phyloP scores from a whole-genome alignment of 2,797 vertebrate genomes.

The Atherinosoma microstoma region DNA sequence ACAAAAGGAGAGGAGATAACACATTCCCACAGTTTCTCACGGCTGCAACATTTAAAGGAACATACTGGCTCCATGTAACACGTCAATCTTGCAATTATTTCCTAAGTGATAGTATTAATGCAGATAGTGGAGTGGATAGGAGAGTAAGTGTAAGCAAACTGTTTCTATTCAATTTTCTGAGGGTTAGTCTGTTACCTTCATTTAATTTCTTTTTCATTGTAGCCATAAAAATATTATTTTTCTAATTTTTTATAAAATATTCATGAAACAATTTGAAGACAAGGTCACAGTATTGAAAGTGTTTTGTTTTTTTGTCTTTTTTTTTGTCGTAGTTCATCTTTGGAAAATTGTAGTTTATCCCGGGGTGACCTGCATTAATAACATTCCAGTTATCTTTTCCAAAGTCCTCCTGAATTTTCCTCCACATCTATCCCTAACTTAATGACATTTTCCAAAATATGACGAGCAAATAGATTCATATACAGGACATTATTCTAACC shows the following conservation, averaged over 20 bases:
- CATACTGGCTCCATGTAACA: neutral
- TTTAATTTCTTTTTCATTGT: neutral
- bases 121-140: neutral
- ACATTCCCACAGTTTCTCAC: neutral
- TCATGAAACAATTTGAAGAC: too few relatives aligned
- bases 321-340: neutral
- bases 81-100: neutral
- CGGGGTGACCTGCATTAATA: neutral
- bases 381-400: neutral
- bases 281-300: too few relatives aligned
- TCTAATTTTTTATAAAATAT: neutral
- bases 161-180: too few relatives aligned
- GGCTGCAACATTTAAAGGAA: neutral
- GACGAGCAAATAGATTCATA: neutral
- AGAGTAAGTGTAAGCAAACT: neutral
- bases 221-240: too few relatives aligned
- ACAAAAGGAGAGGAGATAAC: neutral
- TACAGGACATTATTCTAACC: neutral
- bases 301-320: neutral
- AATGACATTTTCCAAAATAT: neutral
- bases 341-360: neutral
- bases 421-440: neutral
- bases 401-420: neutral
- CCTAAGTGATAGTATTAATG: neutral
- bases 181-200: neutral